These are phyloP conservation scores for Drosophila tsacasi DNA, from an alignment of 1,140 invertebrate genomes.

Conservation along the genomic window DNA sequence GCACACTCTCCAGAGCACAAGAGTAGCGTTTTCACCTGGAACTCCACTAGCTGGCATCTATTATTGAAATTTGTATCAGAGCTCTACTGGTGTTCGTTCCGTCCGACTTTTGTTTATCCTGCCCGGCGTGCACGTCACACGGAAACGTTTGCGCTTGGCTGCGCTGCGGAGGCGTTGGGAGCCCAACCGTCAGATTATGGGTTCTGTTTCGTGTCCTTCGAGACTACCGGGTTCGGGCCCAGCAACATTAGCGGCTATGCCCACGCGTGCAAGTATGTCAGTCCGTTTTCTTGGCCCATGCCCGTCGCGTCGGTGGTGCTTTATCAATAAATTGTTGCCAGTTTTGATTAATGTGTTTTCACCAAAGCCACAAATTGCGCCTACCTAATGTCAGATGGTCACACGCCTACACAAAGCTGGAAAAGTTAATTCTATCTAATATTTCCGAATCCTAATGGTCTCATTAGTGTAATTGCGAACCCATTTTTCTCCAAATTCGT, in stretches of 20 bases:
- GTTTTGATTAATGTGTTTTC: conserved; percentile 70
- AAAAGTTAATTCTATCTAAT: conserved; percentile 35
- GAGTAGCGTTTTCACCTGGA: conserved; percentile 31
- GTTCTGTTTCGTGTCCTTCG: conserved; percentile 65
- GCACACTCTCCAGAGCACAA: neutral
- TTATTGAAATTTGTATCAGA: conserved; percentile 74
- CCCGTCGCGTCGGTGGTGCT: conserved; percentile 19
- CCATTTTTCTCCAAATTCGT: neutral
- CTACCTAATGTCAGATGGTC: conserved; percentile 18
- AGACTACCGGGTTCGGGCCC: conserved; percentile 21
- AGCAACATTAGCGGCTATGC: conserved; percentile 45
- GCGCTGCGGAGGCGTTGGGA: conserved; percentile 28
- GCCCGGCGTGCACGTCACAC: conserved; percentile 43
- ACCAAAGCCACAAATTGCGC: conserved; percentile 4
- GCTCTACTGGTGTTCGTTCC: conserved; percentile 44
- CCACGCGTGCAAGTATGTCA: conserved; percentile 48
- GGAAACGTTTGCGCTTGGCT: conserved; percentile 52
- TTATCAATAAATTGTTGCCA: conserved; percentile 65
- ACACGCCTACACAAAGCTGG: conserved; percentile 2
- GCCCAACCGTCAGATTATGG: conserved; percentile 53
- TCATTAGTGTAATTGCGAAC: conserved; percentile 45
- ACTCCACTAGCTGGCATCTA: conserved; percentile 39
- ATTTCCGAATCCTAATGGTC: conserved; percentile 36
- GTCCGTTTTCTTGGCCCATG: conserved; percentile 14
- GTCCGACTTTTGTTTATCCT: conserved; percentile 39